Evolutionary conservation across 2,888 invertebrate genomes (phyloP).

Genomic region (Salticus scenicus): DNA sequence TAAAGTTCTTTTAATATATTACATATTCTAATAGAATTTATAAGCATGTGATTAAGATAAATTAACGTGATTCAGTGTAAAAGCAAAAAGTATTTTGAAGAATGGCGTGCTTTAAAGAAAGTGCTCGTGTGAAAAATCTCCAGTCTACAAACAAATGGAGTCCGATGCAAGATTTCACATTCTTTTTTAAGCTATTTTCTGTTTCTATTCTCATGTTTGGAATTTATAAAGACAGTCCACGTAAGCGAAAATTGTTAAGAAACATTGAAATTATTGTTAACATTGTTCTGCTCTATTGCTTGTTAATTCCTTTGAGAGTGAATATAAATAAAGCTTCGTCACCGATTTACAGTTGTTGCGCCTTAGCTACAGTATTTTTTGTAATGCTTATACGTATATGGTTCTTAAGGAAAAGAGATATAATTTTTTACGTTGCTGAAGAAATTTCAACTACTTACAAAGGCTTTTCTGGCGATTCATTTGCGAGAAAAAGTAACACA

Average conservation of each 20-base stretch:
- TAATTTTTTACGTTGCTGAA: not conserved
- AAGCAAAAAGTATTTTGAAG: too few relatives aligned
- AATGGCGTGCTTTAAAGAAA: too few relatives aligned
- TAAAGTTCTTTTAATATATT: too few relatives aligned
- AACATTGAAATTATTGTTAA: not conserved
- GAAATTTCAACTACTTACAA: not conserved
- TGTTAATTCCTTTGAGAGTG: not conserved
- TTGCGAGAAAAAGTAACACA: not conserved
- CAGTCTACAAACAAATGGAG: too few relatives aligned
- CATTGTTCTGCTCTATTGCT: not conserved
- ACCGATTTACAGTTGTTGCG: not conserved
- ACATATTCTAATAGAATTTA: too few relatives aligned
- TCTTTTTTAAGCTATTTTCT: not conserved
- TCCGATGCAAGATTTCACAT: not conserved
- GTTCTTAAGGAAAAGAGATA: not conserved
- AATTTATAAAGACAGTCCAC: not conserved
- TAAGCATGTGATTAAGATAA: too few relatives aligned
- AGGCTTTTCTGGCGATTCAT: not conserved
- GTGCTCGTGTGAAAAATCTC: too few relatives aligned
- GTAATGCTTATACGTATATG: not conserved
- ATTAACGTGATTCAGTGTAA: too few relatives aligned
- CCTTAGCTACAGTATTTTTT: not conserved
- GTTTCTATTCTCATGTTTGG: not conserved
- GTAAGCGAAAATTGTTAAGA: not conserved
- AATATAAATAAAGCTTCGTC: not conserved